These are phyloP conservation scores for Vanessa atalanta DNA, from an alignment of 1,140 invertebrate species.

Conservation along the genomic window DNA sequence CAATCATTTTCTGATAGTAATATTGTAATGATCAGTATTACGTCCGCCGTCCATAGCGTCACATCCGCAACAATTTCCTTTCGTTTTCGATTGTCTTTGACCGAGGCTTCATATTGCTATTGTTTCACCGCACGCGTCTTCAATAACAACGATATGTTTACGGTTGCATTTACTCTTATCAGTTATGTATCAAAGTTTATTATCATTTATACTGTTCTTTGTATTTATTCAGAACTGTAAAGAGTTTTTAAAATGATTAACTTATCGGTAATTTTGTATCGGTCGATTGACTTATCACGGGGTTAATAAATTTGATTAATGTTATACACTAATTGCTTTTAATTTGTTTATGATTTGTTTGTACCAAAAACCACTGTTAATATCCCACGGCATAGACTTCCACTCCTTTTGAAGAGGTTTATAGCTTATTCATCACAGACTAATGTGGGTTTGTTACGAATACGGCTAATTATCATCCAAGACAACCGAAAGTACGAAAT, in stretches of 20 bases:
- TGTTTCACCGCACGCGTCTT: slow-evolving; percentile 42
- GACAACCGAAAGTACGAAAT: too few relatives aligned
- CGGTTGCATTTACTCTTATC: not conserved
- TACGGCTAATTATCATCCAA: too few relatives aligned
- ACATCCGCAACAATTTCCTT: slow-evolving; percentile 67
- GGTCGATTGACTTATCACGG: slow-evolving; percentile 10
- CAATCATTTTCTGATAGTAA: slow-evolving; percentile 7
- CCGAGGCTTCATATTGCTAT: slow-evolving; percentile 68
- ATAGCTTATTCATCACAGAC: too few relatives aligned
- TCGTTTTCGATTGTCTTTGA: slow-evolving; percentile 76
- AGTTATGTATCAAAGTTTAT: slow-evolving; percentile 7
- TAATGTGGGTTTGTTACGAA: too few relatives aligned
- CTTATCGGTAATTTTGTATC: slow-evolving; percentile 5
- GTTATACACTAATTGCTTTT: not conserved
- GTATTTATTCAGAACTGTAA: not conserved
- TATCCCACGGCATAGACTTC: too few relatives aligned
- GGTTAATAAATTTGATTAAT: not conserved
- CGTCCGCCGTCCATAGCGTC: slow-evolving; percentile 41
- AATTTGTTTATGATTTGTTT: not conserved
- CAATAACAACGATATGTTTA: slow-evolving; percentile 8
- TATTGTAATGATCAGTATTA: slow-evolving; percentile 8
- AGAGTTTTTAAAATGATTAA: slow-evolving; percentile 2
- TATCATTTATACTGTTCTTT: not conserved
- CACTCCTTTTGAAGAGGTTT: too few relatives aligned
- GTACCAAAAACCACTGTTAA: too few relatives aligned